Conservation (phyloP, 2,888 invertebrate species). For the Orthonychiurus folsomi region DNA sequence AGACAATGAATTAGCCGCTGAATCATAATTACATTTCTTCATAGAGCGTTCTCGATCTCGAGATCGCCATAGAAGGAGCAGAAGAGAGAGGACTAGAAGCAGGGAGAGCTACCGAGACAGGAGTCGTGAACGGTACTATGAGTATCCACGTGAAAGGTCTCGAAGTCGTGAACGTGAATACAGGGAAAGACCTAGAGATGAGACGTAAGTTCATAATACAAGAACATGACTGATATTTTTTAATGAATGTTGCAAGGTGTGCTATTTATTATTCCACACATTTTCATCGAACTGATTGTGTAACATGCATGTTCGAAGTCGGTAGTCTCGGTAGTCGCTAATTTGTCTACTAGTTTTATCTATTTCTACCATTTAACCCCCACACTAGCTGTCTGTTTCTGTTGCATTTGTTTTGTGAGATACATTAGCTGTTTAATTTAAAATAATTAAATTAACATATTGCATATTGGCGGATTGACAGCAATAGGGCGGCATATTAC, state of each 20-base stretch:
- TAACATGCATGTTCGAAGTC: too few species aligned
- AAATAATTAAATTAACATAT: too few species aligned
- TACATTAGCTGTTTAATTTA: too few species aligned
- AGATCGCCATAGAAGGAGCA: conserved; percentile 52
- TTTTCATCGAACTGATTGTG: too few species aligned
- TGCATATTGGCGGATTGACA: too few species aligned
- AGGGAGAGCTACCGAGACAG: conserved; percentile 56
- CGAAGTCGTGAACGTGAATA: conserved; percentile 73
- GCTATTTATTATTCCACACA: too few species aligned
- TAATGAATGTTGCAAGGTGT: too few species aligned
- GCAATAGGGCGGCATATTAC: conserved; percentile 56
- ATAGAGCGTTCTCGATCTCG: conserved; percentile 49
- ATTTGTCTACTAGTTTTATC: not conserved
- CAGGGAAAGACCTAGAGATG: conserved; percentile 66
- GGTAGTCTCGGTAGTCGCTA: too few species aligned
- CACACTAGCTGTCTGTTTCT: too few species aligned
- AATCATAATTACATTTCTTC: not conserved
- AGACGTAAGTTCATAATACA: conserved; percentile 52
- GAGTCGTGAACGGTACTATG: conserved; percentile 51
- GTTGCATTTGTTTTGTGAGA: not conserved
- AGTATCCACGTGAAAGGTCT: conserved; percentile 63
- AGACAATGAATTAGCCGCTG: not conserved
- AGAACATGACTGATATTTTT: too few species aligned
- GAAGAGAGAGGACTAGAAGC: conserved; percentile 58
- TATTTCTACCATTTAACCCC: not conserved